Evolutionary conservation across 2,888 invertebrate genomes (phyloP).

Genomic region (Linyphia triangularis): DNA sequence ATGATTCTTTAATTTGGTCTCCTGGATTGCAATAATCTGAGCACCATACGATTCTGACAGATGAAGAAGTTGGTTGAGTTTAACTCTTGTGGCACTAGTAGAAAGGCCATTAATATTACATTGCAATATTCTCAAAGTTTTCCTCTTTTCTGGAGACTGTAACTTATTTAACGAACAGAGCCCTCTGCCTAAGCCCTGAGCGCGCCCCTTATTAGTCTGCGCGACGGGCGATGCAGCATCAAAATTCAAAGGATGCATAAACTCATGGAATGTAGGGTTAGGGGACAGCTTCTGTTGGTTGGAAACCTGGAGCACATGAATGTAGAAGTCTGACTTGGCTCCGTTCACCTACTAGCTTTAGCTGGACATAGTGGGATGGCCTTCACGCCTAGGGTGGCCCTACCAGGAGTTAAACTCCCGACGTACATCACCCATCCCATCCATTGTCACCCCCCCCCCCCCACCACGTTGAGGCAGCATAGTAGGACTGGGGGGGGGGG

Average conservation of each 20-base stretch:
- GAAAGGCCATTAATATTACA: conserved; percentile 6
- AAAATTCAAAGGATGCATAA: too few species aligned
- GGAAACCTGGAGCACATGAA: too few species aligned
- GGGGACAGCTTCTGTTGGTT: too few species aligned
- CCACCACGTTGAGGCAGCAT: not conserved
- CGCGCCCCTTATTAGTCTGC: conserved; percentile 2
- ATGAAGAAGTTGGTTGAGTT: not conserved
- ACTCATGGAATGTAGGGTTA: too few species aligned
- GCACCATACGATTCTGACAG: not conserved
- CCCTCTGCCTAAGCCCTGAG: conserved; percentile 28
- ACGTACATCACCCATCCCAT: too few species aligned
- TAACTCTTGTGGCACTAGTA: not conserved
- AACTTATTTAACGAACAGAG: not conserved
- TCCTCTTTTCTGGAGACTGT: not conserved
- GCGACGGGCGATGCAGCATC: not conserved
- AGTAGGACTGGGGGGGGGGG: not conserved
- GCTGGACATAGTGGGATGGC: too few species aligned
- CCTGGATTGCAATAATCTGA: not conserved
- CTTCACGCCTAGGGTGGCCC: too few species aligned
- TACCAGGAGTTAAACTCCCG: too few species aligned
- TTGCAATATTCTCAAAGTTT: conserved; percentile 13
- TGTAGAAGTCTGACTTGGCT: too few species aligned
- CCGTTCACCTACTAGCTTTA: too few species aligned
- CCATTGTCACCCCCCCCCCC: not conserved
- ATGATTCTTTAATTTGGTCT: not conserved